phyloP scores from a whole-genome alignment of 2,113 vertebrate species.

The Procavia capensis region DNA sequence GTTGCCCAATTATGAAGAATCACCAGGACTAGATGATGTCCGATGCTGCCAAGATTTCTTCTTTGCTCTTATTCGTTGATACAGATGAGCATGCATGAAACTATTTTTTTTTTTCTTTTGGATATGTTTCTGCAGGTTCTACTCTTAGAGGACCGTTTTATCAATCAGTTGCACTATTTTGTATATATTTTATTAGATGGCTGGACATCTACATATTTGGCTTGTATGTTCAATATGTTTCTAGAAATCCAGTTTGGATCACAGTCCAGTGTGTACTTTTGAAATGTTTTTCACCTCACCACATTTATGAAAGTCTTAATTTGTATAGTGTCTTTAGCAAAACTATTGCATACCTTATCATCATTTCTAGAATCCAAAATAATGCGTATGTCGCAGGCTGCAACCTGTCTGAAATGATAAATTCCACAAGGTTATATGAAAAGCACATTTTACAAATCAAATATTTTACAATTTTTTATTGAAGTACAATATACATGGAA shows the following conservation, averaged over 20 bases:
- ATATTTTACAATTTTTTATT: constrained; percentile 14
- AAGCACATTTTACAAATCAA: background rate
- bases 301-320: background rate
- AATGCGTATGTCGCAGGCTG: background rate
- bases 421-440: constrained; percentile 19
- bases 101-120: background rate
- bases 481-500: background rate
- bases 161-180: background rate
- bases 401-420: background rate
- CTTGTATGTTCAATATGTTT: background rate
- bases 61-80: constrained; percentile 52
- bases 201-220: background rate
- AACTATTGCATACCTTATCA: background rate
- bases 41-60: background rate
- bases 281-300: constrained; percentile 1
- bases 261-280: background rate
- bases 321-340: background rate
- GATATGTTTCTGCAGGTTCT: background rate
- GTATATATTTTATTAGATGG: background rate
- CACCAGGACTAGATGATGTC: constrained; percentile 5
- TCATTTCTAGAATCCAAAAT: background rate
- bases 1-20: constrained; percentile 42
- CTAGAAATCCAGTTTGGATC: constrained; percentile 5
- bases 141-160: background rate
- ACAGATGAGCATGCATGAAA: constrained; percentile 1